Evolutionary conservation across 2,888 invertebrate species (phyloP).

Genomic region (Empis stercorea): DNA sequence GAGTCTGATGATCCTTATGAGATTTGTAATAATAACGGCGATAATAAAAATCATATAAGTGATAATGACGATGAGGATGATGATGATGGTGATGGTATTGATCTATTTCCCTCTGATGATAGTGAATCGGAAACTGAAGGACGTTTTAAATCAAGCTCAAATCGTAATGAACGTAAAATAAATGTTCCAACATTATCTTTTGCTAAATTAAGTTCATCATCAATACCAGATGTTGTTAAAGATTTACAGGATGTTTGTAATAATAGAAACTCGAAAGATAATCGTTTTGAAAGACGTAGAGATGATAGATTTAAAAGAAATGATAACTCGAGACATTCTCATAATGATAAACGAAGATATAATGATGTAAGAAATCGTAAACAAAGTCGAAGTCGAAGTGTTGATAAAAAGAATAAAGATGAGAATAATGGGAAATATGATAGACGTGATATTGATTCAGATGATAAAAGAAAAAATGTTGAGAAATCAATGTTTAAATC

Average conservation of each 20-base stretch:
- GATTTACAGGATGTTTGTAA: conserved; percentile 12
- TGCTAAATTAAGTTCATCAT: conserved; percentile 13
- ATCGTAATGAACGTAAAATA: conserved; percentile 10
- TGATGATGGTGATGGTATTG: conserved; percentile 14
- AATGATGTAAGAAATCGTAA: conserved; percentile 1
- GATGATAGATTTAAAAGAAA: conserved; percentile 4
- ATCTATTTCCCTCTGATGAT: conserved; percentile 18
- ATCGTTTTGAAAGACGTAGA: conserved; percentile 3
- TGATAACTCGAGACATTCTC: conserved; percentile 2
- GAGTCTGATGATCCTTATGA: neutral
- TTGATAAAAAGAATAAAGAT: conserved; percentile 1
- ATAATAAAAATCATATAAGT: neutral
- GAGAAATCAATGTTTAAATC: conserved; percentile 14
- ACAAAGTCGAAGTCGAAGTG: conserved; percentile 3
- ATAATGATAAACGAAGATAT: conserved; percentile 3
- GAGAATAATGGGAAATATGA: conserved; percentile 1
- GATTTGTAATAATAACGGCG: neutral
- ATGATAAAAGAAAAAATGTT: conserved; percentile 5
- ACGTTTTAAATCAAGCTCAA: conserved; percentile 15
- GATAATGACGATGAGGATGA: conserved; percentile 9
- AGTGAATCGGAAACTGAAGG: conserved; percentile 19
- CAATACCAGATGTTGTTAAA: conserved; percentile 8
- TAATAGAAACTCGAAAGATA: neutral
- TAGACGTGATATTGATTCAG: conserved; percentile 5
- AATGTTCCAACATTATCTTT: conserved; percentile 13